Base-by-base conservation (phyloP, 35 echinoderm and acorn worm genomes). In the Ptychodera flava region DNA sequence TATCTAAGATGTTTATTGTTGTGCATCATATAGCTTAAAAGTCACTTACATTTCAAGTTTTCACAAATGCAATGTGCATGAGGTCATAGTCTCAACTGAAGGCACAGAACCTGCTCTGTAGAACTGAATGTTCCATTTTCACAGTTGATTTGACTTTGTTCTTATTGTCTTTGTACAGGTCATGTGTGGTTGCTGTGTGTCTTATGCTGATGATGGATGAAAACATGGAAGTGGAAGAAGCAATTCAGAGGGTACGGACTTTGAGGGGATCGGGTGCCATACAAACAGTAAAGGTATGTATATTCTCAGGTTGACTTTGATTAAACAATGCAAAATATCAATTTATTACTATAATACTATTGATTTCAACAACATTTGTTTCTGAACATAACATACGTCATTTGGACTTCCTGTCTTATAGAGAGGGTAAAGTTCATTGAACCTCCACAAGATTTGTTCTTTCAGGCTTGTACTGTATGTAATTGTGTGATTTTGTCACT, bases 261-360 rank as follows among this genome's bases (percentile, higher is more conserved):
- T 76, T 93, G 37, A 93, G 87, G 80, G 94, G 94, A 16, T 86
- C 91, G 27, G 85, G 92, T 79, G 94, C 94, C 32, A 97, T 97
- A 16, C 91, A 97, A 77, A 97, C 94, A 79, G 88, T 97, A 27
- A 97, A 89, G 89, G 94, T 97, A 84, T 31, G 85, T 0, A 84
- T 84, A 16, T 31, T 30, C 77, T 16, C 45, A 0, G 45, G 15
- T 28, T 15, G 28, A 45, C 1, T 87, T 12, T 79, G 27, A 30
- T 37, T 10, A 15, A 12, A 31, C 22, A 84, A 32, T 16, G 16
- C 29, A 29, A 77, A 16, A 16, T 77, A 77, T 77, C 16, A 77
- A 77, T 16, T 16, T 29, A 29, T 77, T 29, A 16, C 29, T 16
- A 16, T 16, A 77, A 16, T 33, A n/a, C 6, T 29, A n/a, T 81